phyloP scores from a whole-genome alignment of 2,888 invertebrate genomes.

The Amphimallon solstitiale region DNA sequence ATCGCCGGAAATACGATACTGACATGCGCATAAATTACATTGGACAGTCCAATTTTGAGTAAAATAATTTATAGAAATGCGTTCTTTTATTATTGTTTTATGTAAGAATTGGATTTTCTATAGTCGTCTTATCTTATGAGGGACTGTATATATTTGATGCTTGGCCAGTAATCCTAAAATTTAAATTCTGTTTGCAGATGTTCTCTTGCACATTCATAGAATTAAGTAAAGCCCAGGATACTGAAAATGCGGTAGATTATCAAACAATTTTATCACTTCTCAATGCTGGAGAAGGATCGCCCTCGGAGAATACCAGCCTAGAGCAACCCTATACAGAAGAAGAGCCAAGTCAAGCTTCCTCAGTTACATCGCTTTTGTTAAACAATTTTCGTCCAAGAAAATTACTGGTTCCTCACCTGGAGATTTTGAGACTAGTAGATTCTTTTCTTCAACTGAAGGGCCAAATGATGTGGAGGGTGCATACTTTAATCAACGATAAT shows the following conservation, averaged over 20 bases:
- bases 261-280: constrained; percentile 22
- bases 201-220: background rate
- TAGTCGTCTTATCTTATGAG: too few relatives aligned
- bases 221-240: background rate
- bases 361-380: background rate
- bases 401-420: constrained; percentile 45
- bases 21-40: too few relatives aligned
- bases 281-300: constrained; percentile 12
- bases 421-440: constrained; percentile 50
- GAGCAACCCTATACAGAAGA: constrained; percentile 2
- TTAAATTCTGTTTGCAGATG: background rate
- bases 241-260: constrained; percentile 13
- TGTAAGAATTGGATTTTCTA: too few relatives aligned
- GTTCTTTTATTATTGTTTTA: too few relatives aligned
- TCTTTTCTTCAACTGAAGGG: constrained; percentile 50
- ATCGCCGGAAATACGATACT: too few relatives aligned
- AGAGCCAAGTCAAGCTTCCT: background rate
- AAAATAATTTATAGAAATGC: too few relatives aligned
- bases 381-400: constrained; percentile 21
- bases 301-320: background rate
- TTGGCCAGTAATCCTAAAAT: too few relatives aligned
- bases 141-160: too few relatives aligned
- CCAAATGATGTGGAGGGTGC: constrained; percentile 45
- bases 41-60: too few relatives aligned
- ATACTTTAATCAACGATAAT: constrained; percentile 49